Conservation (phyloP, 2,113 vertebrate species). For the Acanthochromis polyacanthus region DNA sequence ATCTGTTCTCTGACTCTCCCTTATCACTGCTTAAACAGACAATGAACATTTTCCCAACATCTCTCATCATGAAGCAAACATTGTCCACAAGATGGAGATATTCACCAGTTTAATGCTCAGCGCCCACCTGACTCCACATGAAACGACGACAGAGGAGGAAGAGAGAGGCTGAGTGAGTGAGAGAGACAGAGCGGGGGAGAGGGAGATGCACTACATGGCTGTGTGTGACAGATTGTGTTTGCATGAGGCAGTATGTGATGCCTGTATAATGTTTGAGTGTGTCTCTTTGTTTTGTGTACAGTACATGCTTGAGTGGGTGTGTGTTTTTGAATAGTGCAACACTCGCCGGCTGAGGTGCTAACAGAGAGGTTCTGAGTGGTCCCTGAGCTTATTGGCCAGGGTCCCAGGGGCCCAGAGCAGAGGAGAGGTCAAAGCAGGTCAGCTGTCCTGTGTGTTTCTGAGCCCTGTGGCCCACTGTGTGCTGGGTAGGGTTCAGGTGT, state of each 20-base stretch:
- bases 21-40: slow-evolving; percentile 13
- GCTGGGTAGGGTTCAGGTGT: slow-evolving; percentile 79
- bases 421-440: slow-evolving; percentile 79
- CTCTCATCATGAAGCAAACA: slow-evolving; percentile 10
- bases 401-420: slow-evolving; percentile 74
- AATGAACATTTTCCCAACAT: slow-evolving; percentile 11
- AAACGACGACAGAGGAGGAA: slow-evolving; percentile 20
- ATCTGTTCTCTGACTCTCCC: slow-evolving; percentile 16
- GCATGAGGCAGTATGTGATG: slow-evolving; percentile 68
- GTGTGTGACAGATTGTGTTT: slow-evolving; percentile 78
- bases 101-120: slow-evolving; percentile 81
- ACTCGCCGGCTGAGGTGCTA: slow-evolving; percentile 49
- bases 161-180: slow-evolving; percentile 9
- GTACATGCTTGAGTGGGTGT: slow-evolving; percentile 43
- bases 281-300: slow-evolving; percentile 67
- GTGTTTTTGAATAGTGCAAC: slow-evolving; percentile 53
- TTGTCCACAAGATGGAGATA: slow-evolving; percentile 88
- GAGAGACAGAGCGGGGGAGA: slow-evolving; percentile 33
- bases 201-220: slow-evolving; percentile 55
- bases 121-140: slow-evolving; percentile 41
- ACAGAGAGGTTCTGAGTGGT: slow-evolving; percentile 72
- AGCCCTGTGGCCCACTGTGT: slow-evolving; percentile 64
- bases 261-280: slow-evolving; percentile 63
- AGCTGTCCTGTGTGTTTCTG: slow-evolving; percentile 69
- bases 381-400: slow-evolving; percentile 70